These are phyloP conservation scores for Drosophila atroscutellata DNA, from an alignment of 2,888 invertebrate species.

Conservation along the genomic window DNA sequence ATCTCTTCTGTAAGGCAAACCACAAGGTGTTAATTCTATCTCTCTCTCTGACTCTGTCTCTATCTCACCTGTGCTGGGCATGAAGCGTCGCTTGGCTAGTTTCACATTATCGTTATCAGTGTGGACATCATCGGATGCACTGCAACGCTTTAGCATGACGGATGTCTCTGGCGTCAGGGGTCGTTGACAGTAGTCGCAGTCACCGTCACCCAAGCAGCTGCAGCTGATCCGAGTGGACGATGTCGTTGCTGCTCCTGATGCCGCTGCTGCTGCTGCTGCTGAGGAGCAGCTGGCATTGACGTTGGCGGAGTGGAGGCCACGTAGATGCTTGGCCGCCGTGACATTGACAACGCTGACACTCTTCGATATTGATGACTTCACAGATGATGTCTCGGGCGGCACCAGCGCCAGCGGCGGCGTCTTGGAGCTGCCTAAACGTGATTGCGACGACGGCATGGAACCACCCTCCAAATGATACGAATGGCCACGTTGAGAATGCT, in stretches of 20 bases:
- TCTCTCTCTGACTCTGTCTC: not conserved
- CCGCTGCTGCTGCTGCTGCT: not conserved
- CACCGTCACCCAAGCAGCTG: constrained; percentile 36
- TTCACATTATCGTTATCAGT: constrained; percentile 44
- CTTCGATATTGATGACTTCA: constrained; percentile 84
- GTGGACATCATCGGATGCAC: not conserved
- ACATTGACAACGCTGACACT: constrained; percentile 85
- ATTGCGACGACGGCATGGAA: constrained; percentile 42
- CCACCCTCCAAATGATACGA: constrained; percentile 23
- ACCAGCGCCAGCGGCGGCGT: constrained; percentile 84
- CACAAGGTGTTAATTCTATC: constrained; percentile 1
- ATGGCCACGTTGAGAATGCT: constrained; percentile 13
- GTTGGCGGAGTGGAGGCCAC: constrained; percentile 46
- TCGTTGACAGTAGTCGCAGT: constrained; percentile 63
- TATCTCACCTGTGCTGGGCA: constrained; percentile 67
- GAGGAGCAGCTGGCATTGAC: not conserved
- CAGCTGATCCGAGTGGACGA: constrained; percentile 32
- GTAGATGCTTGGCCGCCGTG: constrained; percentile 80
- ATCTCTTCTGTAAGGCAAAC: constrained; percentile 68
- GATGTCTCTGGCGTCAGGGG: constrained; percentile 52
- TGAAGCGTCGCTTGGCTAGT: constrained; percentile 65
- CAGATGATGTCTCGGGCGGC: constrained; percentile 83
- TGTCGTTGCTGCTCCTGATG: not conserved
- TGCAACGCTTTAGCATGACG: constrained; percentile 46
- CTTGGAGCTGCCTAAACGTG: constrained; percentile 69